phyloP scores from a whole-genome alignment of 2,888 invertebrate genomes.

The Odontocolon sp. region DNA sequence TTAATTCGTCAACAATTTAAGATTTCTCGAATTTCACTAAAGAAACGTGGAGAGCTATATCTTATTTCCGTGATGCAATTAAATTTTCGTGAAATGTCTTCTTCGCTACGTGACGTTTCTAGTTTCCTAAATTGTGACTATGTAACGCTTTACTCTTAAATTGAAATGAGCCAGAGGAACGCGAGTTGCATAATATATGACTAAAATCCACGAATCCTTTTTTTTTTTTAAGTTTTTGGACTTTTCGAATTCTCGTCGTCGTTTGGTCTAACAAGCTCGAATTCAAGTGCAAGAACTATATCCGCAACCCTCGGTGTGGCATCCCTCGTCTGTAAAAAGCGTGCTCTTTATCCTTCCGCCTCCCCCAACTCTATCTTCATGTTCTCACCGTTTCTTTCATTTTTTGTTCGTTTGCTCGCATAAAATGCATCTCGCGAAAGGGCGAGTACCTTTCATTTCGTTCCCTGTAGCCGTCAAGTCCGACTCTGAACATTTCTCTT shows the following conservation, averaged over 20 bases:
- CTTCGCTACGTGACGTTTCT: background rate
- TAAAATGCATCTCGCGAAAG: constrained; percentile 38
- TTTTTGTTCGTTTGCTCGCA: constrained; percentile 8
- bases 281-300: constrained; percentile 4
- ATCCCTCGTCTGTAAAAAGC: background rate
- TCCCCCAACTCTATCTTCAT: background rate
- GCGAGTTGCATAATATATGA: constrained; percentile 6
- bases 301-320: background rate
- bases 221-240: background rate
- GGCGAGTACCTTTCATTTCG: constrained; percentile 31
- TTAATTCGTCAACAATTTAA: too few species aligned
- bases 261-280: background rate
- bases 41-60: too few species aligned
- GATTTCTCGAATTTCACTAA: too few species aligned
- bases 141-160: background rate
- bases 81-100: too few species aligned
- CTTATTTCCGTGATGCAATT: too few species aligned
- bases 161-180: constrained; percentile 1
- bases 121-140: too few species aligned
- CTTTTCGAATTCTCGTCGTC: constrained; percentile 10
- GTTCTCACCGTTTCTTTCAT: background rate
- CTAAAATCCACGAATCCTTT: background rate
- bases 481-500: background rate
- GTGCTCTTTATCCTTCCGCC: background rate
- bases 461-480: constrained; percentile 9